A percentile compares a stretch with the other conserved stretches of the same genome.
phyloP scores from a whole-genome alignment of 2,888 invertebrate species.

The Adelognathus sp. region DNA sequence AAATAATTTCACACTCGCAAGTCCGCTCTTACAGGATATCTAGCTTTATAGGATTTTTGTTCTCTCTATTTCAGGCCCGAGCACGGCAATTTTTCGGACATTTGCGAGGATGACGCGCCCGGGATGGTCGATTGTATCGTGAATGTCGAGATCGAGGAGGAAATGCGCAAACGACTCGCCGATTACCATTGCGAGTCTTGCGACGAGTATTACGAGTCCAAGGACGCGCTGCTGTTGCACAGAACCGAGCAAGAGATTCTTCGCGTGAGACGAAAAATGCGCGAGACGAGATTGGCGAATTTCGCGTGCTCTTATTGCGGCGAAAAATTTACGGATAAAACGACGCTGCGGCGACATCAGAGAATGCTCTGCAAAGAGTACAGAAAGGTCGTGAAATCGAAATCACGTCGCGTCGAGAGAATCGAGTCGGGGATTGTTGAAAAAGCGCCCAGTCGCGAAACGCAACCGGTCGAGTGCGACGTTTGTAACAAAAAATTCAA shows the following conservation, averaged over 20 bases:
- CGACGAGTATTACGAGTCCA: constrained; percentile 61
- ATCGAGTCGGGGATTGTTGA: background rate
- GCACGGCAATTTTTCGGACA: constrained; percentile 9
- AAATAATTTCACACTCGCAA: background rate
- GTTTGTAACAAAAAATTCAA: constrained; percentile 72
- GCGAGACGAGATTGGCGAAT: constrained; percentile 13
- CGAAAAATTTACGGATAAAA: constrained; percentile 8
- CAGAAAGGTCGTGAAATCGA: background rate
- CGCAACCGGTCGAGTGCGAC: constrained; percentile 64
- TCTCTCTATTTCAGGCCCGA: constrained; percentile 39
- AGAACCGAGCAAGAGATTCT: constrained; percentile 67
- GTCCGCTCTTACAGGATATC: constrained; percentile 19
- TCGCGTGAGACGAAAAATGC: constrained; percentile 57
- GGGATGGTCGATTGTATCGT: background rate
- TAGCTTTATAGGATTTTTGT: background rate
- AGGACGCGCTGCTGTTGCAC: constrained; percentile 63
- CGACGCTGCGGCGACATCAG: background rate
- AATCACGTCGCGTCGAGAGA: background rate
- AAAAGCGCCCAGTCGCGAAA: background rate
- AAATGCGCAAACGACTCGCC: background rate
- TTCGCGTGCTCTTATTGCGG: constrained; percentile 2
- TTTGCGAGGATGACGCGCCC: constrained; percentile 23
- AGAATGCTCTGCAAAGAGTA: background rate
- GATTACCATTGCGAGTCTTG: constrained; percentile 65
- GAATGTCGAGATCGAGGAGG: background rate